A percentile compares a stretch with the other conserved stretches of the same genome.
phyloP scores from a whole-genome alignment of 2,113 vertebrate genomes.

The Lates calcarifer region DNA sequence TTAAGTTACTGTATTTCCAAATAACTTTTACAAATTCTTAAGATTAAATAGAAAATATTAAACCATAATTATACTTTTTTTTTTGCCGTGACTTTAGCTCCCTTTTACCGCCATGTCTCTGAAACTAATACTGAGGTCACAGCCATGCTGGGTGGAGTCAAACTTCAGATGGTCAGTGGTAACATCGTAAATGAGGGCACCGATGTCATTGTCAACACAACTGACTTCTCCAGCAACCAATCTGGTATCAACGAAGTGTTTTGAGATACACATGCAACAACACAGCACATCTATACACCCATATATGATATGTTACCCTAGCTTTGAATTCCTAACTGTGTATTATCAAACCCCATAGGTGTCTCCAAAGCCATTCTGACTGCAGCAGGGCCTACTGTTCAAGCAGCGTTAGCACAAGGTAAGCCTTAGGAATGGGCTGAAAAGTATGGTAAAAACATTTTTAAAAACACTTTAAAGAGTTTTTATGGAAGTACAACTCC shows the following conservation, averaged over 20 bases:
- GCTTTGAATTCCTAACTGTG: not conserved
- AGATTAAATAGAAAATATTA: not conserved
- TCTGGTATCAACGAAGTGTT: slow-evolving; percentile 46
- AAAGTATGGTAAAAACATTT: not conserved
- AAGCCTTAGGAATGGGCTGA: not conserved
- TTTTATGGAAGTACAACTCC: not conserved
- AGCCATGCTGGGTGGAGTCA: slow-evolving; percentile 66
- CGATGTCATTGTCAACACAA: slow-evolving; percentile 79
- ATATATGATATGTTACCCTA: not conserved
- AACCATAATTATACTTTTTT: not conserved
- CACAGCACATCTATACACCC: not conserved
- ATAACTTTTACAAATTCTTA: too few relatives aligned
- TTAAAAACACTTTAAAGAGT: not conserved
- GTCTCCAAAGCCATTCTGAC: slow-evolving; percentile 73
- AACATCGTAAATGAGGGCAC: slow-evolving; percentile 68
- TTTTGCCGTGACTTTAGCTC: slow-evolving; percentile 29
- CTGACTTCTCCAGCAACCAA: slow-evolving; percentile 39
- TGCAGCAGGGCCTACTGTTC: slow-evolving; percentile 63
- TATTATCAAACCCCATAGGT: slow-evolving; percentile 47
- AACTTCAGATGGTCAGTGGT: slow-evolving; percentile 62
- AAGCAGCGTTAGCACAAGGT: slow-evolving; percentile 62
- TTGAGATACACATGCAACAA: accelerated
- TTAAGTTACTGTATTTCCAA: too few relatives aligned
- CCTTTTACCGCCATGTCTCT: slow-evolving; percentile 66
- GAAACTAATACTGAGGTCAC: slow-evolving; percentile 42